These are phyloP conservation scores for Nannobrachium achirus DNA, from an alignment of 2,113 vertebrate genomes.

Conservation along the genomic window DNA sequence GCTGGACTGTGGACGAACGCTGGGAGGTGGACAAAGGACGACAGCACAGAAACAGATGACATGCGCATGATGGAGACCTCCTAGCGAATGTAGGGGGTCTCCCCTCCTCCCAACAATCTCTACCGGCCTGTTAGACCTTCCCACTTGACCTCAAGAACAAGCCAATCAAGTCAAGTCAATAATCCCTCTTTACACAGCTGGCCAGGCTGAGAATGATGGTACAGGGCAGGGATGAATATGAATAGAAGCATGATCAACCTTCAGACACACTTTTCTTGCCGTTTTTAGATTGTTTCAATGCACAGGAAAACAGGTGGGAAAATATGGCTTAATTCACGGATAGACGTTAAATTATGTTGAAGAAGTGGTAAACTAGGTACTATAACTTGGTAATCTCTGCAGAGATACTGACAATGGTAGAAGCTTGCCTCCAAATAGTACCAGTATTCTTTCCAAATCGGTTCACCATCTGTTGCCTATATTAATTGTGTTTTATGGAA, in stretches of 20 bases:
- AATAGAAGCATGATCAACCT: background rate
- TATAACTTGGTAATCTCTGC: too few relatives aligned
- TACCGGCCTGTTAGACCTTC: constrained; percentile 6
- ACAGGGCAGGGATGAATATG: constrained; percentile 26
- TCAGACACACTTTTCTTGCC: background rate
- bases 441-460: too few relatives aligned
- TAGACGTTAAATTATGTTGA: too few relatives aligned
- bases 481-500: too few relatives aligned
- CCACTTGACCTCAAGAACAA: too few relatives aligned
- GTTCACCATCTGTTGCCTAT: too few relatives aligned
- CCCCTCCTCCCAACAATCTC: background rate
- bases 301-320: constrained; percentile 4
- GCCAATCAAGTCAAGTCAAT: too few relatives aligned
- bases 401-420: too few relatives aligned
- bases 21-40: constrained; percentile 85
- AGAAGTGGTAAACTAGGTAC: too few relatives aligned
- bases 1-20: constrained; percentile 81
- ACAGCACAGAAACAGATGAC: constrained; percentile 87
- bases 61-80: constrained; percentile 94
- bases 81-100: constrained; percentile 64
- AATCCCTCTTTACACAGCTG: constrained; percentile 7
- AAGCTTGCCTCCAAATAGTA: too few relatives aligned
- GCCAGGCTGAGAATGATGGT: background rate
- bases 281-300: background rate
- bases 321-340: background rate